A percentile compares a stretch with the other conserved stretches of the same genome.
Evolutionary conservation across 2,113 vertebrate genomes (phyloP).

Genomic region (Dipodomys merriami): DNA sequence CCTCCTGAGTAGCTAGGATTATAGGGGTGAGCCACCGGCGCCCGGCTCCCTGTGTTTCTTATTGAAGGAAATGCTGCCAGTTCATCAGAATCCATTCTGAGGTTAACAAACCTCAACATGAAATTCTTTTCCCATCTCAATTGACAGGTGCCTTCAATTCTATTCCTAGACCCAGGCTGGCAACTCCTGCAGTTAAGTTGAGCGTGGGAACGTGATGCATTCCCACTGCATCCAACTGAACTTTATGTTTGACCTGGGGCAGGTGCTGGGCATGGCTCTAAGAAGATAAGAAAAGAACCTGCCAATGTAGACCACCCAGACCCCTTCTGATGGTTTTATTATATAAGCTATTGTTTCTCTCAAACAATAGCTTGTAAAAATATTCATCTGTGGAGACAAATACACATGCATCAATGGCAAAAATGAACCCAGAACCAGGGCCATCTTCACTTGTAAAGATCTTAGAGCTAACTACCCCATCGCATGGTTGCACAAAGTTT

Average conservation of each 20-base stretch:
- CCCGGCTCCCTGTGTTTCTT: too few species aligned
- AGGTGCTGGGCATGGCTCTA: not conserved
- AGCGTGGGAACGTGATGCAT: not conserved
- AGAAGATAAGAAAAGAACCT: not conserved
- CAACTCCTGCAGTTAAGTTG: not conserved
- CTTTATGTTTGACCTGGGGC: not conserved
- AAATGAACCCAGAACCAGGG: not conserved
- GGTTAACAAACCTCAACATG: not conserved
- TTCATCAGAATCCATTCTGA: not conserved
- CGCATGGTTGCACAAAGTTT: not conserved
- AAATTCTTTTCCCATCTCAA: not conserved
- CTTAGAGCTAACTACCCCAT: not conserved
- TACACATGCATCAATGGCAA: not conserved
- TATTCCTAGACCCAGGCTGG: not conserved
- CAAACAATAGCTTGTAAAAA: not conserved
- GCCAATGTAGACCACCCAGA: not conserved
- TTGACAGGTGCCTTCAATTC: not conserved
- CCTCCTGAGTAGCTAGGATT: too few species aligned
- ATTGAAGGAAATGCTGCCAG: not conserved
- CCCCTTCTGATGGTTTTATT: not conserved
- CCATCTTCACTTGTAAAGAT: not conserved
- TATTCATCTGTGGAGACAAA: not conserved
- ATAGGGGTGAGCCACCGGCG: too few species aligned
- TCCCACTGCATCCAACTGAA: not conserved
- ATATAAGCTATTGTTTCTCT: not conserved